Evolutionary conservation across 2,888 invertebrate genomes (phyloP).

Genomic region (Brenthis ino): DNA sequence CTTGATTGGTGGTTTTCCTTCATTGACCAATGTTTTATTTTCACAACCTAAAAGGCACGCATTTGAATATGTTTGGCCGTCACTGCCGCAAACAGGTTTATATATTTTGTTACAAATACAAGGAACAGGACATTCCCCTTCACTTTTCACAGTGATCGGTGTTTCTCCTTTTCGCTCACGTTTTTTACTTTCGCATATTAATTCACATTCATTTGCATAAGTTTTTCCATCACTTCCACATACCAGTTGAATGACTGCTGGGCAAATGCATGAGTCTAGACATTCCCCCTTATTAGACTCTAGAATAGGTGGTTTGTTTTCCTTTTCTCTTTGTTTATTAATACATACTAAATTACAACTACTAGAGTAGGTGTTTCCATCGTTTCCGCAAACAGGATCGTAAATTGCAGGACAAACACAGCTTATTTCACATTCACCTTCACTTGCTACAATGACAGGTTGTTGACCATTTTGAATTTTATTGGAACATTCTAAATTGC

Average conservation of each 20-base stretch:
- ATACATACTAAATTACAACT: constrained; percentile 36
- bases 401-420: constrained; percentile 9
- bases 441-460: neutral
- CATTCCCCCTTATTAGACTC: constrained; percentile 30
- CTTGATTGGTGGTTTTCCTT: constrained; percentile 12
- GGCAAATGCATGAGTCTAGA: constrained; percentile 26
- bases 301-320: constrained; percentile 14
- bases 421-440: constrained; percentile 1
- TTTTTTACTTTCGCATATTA: constrained; percentile 40
- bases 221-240: constrained; percentile 47
- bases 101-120: constrained; percentile 41
- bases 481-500: constrained; percentile 38
- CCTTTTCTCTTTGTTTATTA: constrained; percentile 31
- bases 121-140: constrained; percentile 43
- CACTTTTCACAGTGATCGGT: constrained; percentile 27
- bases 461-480: constrained; percentile 17
- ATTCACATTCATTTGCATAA: constrained; percentile 74
- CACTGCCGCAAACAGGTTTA: constrained; percentile 40
- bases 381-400: constrained; percentile 44
- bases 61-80: constrained; percentile 39
- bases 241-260: constrained; percentile 37
- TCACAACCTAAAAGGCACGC: constrained; percentile 40
- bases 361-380: constrained; percentile 36
- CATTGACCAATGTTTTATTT: constrained; percentile 37
- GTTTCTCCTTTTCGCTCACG: constrained; percentile 27